These are phyloP conservation scores for Coenobita brevimanus DNA, from an alignment of 1,140 invertebrate genomes.

Conservation along the genomic window DNA sequence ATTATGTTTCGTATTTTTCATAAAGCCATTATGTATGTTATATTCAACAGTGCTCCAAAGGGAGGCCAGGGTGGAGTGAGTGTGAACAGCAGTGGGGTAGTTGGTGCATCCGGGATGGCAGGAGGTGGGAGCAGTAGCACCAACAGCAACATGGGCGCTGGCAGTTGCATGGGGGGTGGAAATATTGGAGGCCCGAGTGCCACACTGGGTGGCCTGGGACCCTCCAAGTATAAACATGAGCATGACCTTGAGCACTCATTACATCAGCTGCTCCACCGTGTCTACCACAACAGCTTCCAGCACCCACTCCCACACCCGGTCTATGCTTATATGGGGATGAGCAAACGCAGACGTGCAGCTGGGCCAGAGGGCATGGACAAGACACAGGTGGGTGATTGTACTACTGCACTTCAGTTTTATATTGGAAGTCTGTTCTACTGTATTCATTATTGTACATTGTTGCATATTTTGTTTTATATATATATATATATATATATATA, in stretches of 20 bases:
- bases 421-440: too few species aligned
- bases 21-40: too few species aligned
- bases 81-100: conserved; percentile 3
- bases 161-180: not conserved
- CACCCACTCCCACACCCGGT: conserved; percentile 95
- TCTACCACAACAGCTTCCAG: conserved; percentile 93
- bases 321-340: conserved; percentile 91
- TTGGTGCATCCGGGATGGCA: not conserved
- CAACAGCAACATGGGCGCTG: not conserved
- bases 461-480: too few species aligned
- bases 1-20: too few species aligned
- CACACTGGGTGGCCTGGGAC: conserved; percentile 7
- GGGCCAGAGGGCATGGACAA: conserved; percentile 79
- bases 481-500: too few species aligned
- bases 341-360: conserved; percentile 89
- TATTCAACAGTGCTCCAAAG: not conserved
- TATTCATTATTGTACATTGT: too few species aligned
- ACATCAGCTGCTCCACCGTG: conserved; percentile 92
- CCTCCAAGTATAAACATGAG: conserved; percentile 83
- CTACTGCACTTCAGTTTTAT: too few species aligned
- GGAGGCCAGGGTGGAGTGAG: not conserved
- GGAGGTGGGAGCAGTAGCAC: not conserved
- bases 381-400: too few species aligned
- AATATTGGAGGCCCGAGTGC: conserved; percentile 73
- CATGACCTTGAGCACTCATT: conserved; percentile 96